Conservation (phyloP, 1,140 invertebrate species). For the Cydia pomonella region DNA sequence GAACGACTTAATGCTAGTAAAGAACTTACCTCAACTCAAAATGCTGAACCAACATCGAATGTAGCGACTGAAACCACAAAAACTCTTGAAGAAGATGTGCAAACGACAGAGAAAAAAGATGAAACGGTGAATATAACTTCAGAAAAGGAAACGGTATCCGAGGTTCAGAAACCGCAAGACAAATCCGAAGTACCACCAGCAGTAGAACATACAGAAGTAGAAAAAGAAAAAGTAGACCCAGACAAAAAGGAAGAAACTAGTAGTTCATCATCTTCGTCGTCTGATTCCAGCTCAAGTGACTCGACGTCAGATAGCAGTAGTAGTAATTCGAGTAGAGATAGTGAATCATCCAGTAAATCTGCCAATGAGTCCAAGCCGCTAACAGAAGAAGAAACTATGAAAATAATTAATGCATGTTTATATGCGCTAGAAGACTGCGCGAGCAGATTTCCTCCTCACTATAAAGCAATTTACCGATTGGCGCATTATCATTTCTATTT, state of each 20-base stretch:
- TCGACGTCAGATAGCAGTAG: conserved; percentile 71
- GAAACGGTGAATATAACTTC: conserved; percentile 26
- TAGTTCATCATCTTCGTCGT: conserved; percentile 67
- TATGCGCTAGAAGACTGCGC: conserved; percentile 92
- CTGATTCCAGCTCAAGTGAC: conserved; percentile 73
- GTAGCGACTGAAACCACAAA: conserved; percentile 32
- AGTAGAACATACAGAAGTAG: conserved; percentile 34
- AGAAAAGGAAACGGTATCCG: neutral
- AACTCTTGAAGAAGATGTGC: conserved; percentile 31
- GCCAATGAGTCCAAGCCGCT: conserved; percentile 59
- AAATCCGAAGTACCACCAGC: conserved; percentile 3
- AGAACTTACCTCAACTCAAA: conserved; percentile 41
- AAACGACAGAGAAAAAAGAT: conserved; percentile 33
- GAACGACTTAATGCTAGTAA: conserved; percentile 54
- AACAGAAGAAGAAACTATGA: conserved; percentile 71
- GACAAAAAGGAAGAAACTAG: conserved; percentile 63
- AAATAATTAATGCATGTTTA: conserved; percentile 83
- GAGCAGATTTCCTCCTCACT: conserved; percentile 93
- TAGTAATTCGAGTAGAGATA: conserved; percentile 68
- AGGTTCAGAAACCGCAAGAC: conserved; percentile 38
- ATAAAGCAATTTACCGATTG: conserved; percentile 94
- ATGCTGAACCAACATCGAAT: conserved; percentile 33
- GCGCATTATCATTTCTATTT: conserved; percentile 92
- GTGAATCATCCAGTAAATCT: conserved; percentile 65
- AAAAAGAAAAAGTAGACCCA: conserved; percentile 34